Base-by-base conservation (phyloP, 2,888 invertebrate species). In the Drosophila sordidula region DNA sequence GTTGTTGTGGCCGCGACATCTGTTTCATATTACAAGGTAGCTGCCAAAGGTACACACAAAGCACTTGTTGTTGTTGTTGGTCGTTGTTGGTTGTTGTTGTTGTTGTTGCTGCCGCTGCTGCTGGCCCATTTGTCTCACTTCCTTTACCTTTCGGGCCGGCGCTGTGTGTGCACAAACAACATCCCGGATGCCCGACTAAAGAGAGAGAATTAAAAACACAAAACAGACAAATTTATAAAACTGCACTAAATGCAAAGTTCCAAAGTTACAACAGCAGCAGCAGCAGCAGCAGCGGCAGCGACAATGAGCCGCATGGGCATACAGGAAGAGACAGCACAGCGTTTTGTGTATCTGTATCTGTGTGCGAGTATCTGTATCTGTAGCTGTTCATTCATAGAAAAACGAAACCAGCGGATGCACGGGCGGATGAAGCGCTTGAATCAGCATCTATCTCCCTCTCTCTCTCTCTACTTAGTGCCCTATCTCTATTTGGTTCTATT, bases 351-450 rank as follows among this genome's bases (percentile, higher is more conserved):
- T 25, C 63, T 66, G 69, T 67, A 14, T 29, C 16, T 58, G 45
- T 59, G 46, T 44, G 14, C 58, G 9, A 52, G 50, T 55, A 61
- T 41, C 25, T 61, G 55, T 61, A 38, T 45, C 65, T 51, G 51
- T 74, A 39, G 59, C 65, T 70, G 63, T 62, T 76, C 87, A 84
- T 84, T 87, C 85, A 89, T 89, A 80, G 83, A 81, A 78, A 78
- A 70, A 64, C 47, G 61, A 70, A 80, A 68, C 69, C 65, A 76
- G 75, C 89, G 90, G 87, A 89, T 87, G 85, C 90, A 87, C 78
- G 90, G 89, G 83, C 86, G 87, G 80, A 81, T 87, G 85, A 79
- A 80, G 88, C 87, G 80, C 84, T 89, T 81, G 85, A 88, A 85
- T 77, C 67, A 63, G 67, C 75, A 71, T 39, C 57, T 57, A 50